A percentile compares a stretch with the other conserved stretches of the same genome.
Evolutionary conservation across 2,797 vertebrate species (phyloP).

Genomic region (Hemibagrus guttatus): DNA sequence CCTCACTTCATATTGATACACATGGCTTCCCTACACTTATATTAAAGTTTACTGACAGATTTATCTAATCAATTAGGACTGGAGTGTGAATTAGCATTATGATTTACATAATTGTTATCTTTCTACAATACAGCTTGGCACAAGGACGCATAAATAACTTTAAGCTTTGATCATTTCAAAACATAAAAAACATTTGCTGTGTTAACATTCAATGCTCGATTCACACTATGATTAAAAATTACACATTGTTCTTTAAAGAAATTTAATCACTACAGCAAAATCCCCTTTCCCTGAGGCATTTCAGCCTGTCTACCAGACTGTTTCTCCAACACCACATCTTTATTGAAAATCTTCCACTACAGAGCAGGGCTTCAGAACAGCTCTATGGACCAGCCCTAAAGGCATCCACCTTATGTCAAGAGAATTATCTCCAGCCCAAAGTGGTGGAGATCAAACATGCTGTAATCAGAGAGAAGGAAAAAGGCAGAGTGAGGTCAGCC

Average conservation of each 20-base stretch:
- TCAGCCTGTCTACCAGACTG: slow-evolving; percentile 23
- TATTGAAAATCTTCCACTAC: slow-evolving; percentile 46
- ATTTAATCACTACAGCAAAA: slow-evolving; percentile 44
- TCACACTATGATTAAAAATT: slow-evolving; percentile 29
- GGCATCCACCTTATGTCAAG: slow-evolving; percentile 45
- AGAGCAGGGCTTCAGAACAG: slow-evolving; percentile 28
- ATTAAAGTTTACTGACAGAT: slow-evolving; percentile 29
- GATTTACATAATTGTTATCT: slow-evolving; percentile 27
- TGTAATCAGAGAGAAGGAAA: slow-evolving; percentile 43
- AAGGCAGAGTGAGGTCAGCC: slow-evolving; percentile 46
- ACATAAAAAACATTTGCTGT: neutral
- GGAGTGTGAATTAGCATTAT: slow-evolving; percentile 38
- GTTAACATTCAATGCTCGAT: slow-evolving; percentile 20
- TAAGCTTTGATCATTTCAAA: slow-evolving; percentile 12
- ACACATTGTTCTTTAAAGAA: slow-evolving; percentile 23
- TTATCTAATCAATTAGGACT: slow-evolving; percentile 31
- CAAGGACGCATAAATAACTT: slow-evolving; percentile 34
- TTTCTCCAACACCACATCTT: slow-evolving; percentile 38
- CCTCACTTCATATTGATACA: slow-evolving; percentile 17
- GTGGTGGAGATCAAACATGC: slow-evolving; percentile 42
- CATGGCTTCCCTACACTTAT: slow-evolving; percentile 14
- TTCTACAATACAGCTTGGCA: slow-evolving; percentile 21
- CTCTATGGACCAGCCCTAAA: slow-evolving; percentile 21
- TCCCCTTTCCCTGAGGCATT: slow-evolving; percentile 13
- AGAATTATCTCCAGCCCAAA: slow-evolving; percentile 39